A percentile compares a stretch with the other conserved stretches of the same genome.
phyloP scores from a whole-genome alignment of 1,140 invertebrate species.

The Leucophenga varia region DNA sequence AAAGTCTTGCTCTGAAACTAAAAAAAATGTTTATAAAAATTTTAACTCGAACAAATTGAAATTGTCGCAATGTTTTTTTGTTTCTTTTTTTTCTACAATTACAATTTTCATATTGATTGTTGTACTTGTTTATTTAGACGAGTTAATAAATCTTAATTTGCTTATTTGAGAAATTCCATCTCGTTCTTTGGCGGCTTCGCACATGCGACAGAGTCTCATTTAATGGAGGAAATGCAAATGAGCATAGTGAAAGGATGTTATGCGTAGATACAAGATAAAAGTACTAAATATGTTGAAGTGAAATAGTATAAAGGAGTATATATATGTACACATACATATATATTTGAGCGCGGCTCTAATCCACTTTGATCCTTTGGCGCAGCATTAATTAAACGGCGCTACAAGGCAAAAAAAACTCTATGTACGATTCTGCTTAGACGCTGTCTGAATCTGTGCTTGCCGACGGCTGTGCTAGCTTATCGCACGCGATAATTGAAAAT shows the following conservation, averaged over 20 bases:
- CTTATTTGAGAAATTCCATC: slow-evolving; percentile 28
- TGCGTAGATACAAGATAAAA: too few species aligned
- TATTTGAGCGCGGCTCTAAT: slow-evolving; percentile 33
- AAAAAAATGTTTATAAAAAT: too few species aligned
- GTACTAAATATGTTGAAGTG: too few species aligned
- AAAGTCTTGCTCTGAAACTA: too few species aligned
- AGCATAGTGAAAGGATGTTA: slow-evolving; percentile 40
- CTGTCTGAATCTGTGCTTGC: slow-evolving; percentile 26
- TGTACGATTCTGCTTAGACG: slow-evolving; percentile 28
- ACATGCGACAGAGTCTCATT: slow-evolving; percentile 4
- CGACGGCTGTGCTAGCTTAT: neutral
- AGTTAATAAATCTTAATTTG: slow-evolving; percentile 52
- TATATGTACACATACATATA: too few species aligned
- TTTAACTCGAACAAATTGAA: slow-evolving; percentile 6
- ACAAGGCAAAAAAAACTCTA: slow-evolving; percentile 17
- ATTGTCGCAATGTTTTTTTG: slow-evolving; percentile 9
- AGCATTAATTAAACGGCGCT: slow-evolving; percentile 52
- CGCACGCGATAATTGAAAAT: too few species aligned
- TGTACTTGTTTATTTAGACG: slow-evolving; percentile 48
- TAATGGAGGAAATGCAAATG: slow-evolving; percentile 44
- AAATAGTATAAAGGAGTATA: too few species aligned
- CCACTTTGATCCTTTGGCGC: slow-evolving; percentile 48
- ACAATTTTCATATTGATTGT: slow-evolving; percentile 27
- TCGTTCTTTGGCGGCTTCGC: slow-evolving; percentile 37
- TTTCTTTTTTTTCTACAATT: too few species aligned